Conservation (phyloP, 2,888 invertebrate genomes). For the Eristalis intricaria region DNA sequence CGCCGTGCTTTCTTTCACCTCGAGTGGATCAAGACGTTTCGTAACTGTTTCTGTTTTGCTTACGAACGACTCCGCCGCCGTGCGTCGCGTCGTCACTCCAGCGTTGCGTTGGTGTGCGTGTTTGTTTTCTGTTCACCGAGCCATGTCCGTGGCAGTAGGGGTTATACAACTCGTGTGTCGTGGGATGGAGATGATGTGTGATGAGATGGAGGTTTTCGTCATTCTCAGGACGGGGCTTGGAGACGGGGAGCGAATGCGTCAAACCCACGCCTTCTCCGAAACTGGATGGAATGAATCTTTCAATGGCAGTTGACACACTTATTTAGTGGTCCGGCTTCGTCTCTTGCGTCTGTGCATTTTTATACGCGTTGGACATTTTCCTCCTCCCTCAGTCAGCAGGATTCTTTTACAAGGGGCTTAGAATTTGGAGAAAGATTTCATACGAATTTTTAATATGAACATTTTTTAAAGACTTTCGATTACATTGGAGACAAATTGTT, state of each 20-base stretch:
- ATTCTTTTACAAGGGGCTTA: too few species aligned
- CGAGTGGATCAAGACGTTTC: constrained; percentile 54
- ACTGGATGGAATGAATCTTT: not conserved
- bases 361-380: not conserved
- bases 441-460: too few species aligned
- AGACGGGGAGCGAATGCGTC: not conserved
- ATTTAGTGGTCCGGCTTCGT: not conserved
- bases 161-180: constrained; percentile 38
- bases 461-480: too few species aligned
- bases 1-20: constrained; percentile 50
- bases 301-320: not conserved
- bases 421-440: too few species aligned
- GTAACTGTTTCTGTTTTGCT: constrained; percentile 29
- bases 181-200: not conserved
- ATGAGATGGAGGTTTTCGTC: not conserved
- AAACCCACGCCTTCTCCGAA: not conserved
- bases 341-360: not conserved
- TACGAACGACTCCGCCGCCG: constrained; percentile 1
- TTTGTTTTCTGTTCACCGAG: constrained; percentile 31
- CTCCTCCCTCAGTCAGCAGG: not conserved
- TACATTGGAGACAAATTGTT: too few species aligned
- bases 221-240: not conserved
- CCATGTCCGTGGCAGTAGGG: constrained; percentile 11
- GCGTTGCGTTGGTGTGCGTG: not conserved
- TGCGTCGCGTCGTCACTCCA: too few species aligned